These are phyloP conservation scores for Neomonachus schauinslandi DNA, from an alignment of 2,113 vertebrate genomes.

Conservation along the genomic window DNA sequence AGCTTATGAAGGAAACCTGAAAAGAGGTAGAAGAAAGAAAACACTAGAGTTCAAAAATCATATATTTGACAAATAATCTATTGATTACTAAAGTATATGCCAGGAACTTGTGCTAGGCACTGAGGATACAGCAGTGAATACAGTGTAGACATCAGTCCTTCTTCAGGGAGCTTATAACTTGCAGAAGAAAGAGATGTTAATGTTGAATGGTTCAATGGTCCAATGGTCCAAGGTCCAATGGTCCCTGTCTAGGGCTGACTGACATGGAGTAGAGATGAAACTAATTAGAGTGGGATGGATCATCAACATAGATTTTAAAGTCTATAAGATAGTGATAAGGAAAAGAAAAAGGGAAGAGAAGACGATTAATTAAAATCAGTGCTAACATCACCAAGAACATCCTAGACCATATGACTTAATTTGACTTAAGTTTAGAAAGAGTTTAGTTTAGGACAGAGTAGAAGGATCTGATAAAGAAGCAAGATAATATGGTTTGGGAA, in stretches of 20 bases:
- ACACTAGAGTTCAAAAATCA: neutral
- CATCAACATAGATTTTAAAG: neutral
- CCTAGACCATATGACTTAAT: neutral
- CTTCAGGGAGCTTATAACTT: neutral
- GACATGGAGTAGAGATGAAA: neutral
- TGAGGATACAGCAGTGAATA: neutral
- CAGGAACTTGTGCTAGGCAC: neutral
- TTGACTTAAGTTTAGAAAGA: neutral
- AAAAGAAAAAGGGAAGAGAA: neutral
- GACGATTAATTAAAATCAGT: neutral
- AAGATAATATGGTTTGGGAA: neutral
- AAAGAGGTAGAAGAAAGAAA: neutral
- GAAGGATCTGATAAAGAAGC: neutral
- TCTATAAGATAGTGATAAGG: neutral
- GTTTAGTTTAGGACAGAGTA: neutral
- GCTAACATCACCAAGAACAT: neutral
- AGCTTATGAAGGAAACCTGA: neutral
- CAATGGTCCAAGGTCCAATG: neutral
- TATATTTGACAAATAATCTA: neutral
- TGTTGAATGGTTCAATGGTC: neutral
- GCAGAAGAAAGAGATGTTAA: neutral
- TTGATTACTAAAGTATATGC: neutral
- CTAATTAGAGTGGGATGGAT: neutral
- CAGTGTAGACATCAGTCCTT: neutral
- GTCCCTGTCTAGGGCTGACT: too few species aligned